phyloP scores from a whole-genome alignment of 1,140 invertebrate genomes.

The Cydia strobilella region DNA sequence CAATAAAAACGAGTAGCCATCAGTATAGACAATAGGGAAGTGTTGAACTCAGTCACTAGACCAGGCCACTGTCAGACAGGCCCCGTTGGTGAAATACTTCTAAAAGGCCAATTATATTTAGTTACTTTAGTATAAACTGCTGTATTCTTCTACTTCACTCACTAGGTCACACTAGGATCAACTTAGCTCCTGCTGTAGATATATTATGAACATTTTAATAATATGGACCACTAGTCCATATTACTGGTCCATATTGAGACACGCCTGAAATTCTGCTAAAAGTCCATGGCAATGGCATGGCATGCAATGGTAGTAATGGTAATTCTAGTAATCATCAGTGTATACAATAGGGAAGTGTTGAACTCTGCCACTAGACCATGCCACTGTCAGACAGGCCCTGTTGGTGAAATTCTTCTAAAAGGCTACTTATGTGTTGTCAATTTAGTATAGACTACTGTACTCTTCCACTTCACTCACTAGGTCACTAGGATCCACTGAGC shows the following conservation, averaged over 20 bases:
- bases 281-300: too few species aligned
- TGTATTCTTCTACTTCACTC: too few species aligned
- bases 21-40: conserved; percentile 80
- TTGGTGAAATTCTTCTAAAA: conserved; percentile 79
- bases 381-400: conserved; percentile 89
- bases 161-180: not conserved
- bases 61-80: conserved; percentile 93
- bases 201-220: too few species aligned
- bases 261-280: not conserved
- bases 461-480: not conserved
- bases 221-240: not conserved
- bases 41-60: conserved; percentile 88
- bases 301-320: not conserved
- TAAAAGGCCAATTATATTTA: too few species aligned
- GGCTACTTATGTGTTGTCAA: too few species aligned
- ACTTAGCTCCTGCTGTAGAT: too few species aligned
- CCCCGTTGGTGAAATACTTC: conserved; percentile 80
- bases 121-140: too few species aligned
- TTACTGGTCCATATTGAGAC: not conserved
- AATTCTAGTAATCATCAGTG: conserved; percentile 51
- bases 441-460: too few species aligned
- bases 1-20: conserved; percentile 42
- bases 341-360: conserved; percentile 86
- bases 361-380: conserved; percentile 88
- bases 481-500: not conserved